Conservation (phyloP, 1,140 invertebrate genomes). For the Heliconius melpomene region DNA sequence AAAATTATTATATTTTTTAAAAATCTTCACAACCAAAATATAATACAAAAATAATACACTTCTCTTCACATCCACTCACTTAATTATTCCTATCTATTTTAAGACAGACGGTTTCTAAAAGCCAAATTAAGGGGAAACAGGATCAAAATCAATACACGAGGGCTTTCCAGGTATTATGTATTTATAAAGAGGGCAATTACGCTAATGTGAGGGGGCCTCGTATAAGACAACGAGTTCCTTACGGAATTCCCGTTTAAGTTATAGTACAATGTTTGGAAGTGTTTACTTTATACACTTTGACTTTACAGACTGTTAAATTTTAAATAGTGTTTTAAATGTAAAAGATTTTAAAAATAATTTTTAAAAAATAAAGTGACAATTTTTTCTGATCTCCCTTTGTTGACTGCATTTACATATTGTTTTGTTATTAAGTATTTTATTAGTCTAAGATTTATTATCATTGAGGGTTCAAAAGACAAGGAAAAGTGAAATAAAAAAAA, state of each 20-base stretch:
- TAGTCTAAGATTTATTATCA: too few species aligned
- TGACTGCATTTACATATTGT: too few species aligned
- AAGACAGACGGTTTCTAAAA: slow-evolving; percentile 33
- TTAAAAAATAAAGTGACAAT: too few species aligned
- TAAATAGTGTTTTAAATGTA: neutral
- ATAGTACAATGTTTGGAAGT: neutral
- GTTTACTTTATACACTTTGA: neutral
- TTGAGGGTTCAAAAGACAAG: too few species aligned
- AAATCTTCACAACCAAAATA: neutral
- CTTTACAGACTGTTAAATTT: neutral
- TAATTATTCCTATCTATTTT: slow-evolving; percentile 24
- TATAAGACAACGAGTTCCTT: slow-evolving; percentile 24
- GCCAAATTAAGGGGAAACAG: slow-evolving; percentile 28
- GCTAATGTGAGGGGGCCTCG: slow-evolving; percentile 27
- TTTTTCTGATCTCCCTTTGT: too few species aligned
- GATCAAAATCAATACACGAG: slow-evolving; percentile 33
- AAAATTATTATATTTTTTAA: neutral
- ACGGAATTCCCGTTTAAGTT: slow-evolving; percentile 13
- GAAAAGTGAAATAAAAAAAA: too few species aligned
- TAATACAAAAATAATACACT: neutral
- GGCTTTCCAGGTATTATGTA: slow-evolving; percentile 34
- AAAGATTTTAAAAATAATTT: neutral
- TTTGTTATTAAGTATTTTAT: too few species aligned
- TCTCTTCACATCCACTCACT: slow-evolving; percentile 1
- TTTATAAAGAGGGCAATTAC: slow-evolving; percentile 39